Percentiles rank a stretch among this genome's conserved stretches.
phyloP scores from a whole-genome alignment of 2,797 vertebrate species.

The Anguilla obscura region DNA sequence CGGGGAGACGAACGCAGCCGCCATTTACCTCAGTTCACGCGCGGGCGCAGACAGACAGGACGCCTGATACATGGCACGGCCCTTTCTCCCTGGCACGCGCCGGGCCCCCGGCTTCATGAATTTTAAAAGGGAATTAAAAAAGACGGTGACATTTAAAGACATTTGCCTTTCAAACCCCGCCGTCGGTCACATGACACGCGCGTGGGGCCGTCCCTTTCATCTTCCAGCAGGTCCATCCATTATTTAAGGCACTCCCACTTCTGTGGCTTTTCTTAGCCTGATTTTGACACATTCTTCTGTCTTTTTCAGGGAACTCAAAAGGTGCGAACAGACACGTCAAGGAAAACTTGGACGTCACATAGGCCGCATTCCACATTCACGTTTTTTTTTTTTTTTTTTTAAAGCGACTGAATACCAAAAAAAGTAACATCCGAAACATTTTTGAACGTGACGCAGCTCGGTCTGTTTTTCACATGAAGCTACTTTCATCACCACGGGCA shows the following conservation, averaged over 20 bases:
- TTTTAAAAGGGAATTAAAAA: constrained; percentile 15
- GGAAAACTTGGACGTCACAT: not conserved
- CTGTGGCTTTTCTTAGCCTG: not conserved
- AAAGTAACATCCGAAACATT: not conserved
- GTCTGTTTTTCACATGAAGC: not conserved
- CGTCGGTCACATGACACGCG: constrained; percentile 9
- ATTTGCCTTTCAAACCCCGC: constrained; percentile 9
- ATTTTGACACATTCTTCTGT: not conserved
- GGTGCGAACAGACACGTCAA: not conserved
- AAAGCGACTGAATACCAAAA: not conserved
- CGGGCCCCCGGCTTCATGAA: not conserved
- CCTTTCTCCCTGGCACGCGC: not conserved
- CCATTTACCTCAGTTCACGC: not conserved
- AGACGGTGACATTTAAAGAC: constrained; percentile 9
- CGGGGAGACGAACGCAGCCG: not conserved
- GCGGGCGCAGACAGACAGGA: not conserved
- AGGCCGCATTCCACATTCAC: not conserved
- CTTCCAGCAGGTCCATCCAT: constrained; percentile 5
- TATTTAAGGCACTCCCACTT: not conserved
- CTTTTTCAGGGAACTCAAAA: not conserved
- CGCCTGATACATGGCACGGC: no score
- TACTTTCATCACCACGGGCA: not conserved
- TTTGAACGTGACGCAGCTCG: not conserved
- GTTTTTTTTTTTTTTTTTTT: not conserved
- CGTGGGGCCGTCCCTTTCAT: not conserved